Conservation (phyloP, 2,888 invertebrate species). For the Caenorhabditis sinica region DNA sequence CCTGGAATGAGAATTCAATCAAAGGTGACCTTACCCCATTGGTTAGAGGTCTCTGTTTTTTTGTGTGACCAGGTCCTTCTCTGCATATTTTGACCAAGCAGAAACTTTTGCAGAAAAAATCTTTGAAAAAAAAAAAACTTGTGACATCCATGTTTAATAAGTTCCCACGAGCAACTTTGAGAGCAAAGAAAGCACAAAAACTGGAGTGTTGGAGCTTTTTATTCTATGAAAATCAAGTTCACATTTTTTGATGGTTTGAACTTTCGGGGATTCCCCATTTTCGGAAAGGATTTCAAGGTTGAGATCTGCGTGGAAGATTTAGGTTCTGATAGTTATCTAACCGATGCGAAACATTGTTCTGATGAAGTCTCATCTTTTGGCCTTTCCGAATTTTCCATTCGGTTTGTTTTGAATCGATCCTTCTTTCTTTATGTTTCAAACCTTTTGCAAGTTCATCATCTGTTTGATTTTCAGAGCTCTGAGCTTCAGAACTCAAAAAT, state of each 20-base stretch:
- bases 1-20: too few species aligned
- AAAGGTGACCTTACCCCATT: too few species aligned
- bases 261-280: neutral
- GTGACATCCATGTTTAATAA: slow-evolving; percentile 39
- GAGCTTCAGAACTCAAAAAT: too few species aligned
- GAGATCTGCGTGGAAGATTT: neutral
- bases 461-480: too few species aligned
- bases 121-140: slow-evolving; percentile 21
- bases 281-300: neutral
- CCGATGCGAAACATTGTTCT: neutral
- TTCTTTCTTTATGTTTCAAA: too few species aligned
- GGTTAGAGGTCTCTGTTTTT: neutral
- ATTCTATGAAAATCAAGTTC: neutral
- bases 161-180: slow-evolving; percentile 17
- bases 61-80: neutral
- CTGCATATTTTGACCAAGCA: neutral
- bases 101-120: slow-evolving; percentile 19
- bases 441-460: too few species aligned
- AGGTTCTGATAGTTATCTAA: neutral
- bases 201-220: neutral
- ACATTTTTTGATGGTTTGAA: slow-evolving; percentile 6
- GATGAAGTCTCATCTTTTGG: neutral
- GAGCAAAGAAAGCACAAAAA: neutral
- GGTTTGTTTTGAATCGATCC: too few species aligned
- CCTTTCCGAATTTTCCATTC: neutral